phyloP scores from a whole-genome alignment of 2,888 invertebrate genomes.

The Aspidapion aeneum region DNA sequence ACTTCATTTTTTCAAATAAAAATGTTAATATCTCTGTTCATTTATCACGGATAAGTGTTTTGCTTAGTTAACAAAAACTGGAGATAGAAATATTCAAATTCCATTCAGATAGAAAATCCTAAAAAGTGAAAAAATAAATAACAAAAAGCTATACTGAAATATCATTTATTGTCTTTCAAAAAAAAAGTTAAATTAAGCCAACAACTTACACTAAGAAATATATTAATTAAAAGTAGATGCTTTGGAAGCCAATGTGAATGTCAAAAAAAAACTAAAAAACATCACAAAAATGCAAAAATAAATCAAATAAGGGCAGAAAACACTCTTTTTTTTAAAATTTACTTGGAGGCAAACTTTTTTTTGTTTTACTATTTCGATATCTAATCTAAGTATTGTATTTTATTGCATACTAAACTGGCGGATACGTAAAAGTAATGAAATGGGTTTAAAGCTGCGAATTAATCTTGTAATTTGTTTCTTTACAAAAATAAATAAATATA shows the following conservation, averaged over 20 bases:
- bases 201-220: neutral
- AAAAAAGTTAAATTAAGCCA: neutral
- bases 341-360: neutral
- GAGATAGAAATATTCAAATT: no score
- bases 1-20: no score
- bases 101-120: no score
- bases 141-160: neutral
- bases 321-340: neutral
- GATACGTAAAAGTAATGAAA: neutral
- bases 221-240: neutral
- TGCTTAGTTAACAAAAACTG: no score
- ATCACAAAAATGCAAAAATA: neutral
- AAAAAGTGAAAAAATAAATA: no score
- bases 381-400: neutral
- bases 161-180: neutral
- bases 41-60: no score
- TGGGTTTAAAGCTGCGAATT: slow-evolving; percentile 3
- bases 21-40: no score
- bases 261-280: neutral
- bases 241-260: neutral
- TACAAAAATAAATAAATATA: slow-evolving; percentile 29
- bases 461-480: slow-evolving; percentile 26
- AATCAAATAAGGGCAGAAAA: neutral
- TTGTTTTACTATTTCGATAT: neutral
- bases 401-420: neutral